Evolutionary conservation across 2,797 vertebrate species (phyloP), one percentile per base, ranked within the genome.

Genomic region (Amblyopsis hoosieri): DNA sequence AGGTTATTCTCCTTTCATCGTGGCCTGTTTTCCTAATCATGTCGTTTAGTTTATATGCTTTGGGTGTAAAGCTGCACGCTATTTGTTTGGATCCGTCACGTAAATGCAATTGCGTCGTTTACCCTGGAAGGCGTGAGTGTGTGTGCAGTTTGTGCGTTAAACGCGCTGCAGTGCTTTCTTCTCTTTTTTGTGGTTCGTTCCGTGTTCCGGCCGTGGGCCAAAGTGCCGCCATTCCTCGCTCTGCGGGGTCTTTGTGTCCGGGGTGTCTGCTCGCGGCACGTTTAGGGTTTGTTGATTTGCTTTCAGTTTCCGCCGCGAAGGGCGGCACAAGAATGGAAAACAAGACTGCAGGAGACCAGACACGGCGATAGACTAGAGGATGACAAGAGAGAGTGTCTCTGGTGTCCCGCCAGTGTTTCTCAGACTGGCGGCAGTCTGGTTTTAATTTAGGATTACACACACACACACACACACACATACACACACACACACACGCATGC

Each of bases 391-490:
- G 33, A 37, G 6, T 37, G 45, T 60, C 0, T 62, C 69, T 64
- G 64, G 73, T 76, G 78, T 69, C 63, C 63, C 72, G 61, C 69
- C 51, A 60, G 74, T 72, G 55, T 60, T 69, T 79, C 61, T 45
- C 47, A 8, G 19, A 14, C 13, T 66, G 14, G 47, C 62, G 55
- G 56, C 33, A n/a, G 60, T 75, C 80, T 85, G 83, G 79, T 80
- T 86, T 75, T 74, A 52, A 86, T 84, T 82, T 74, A 56, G 63
- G 47, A 56, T 49, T 23, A 74, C 55, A 57, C 33, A 69, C 53
- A 67, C 53, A 19, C 67, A 55, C 67, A 62, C 53, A 19, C 61
- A 78, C 17, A 74, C 49, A 61, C 57, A 60, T 59, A 59, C 63
- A 50, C 57, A 75, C 50, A 2, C 61, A 59, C 63, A 50, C 57